Evolutionary conservation across 2,888 invertebrate species (phyloP), one percentile per base, ranked within the genome.

Genomic region (Falcaria lacertinaria): DNA sequence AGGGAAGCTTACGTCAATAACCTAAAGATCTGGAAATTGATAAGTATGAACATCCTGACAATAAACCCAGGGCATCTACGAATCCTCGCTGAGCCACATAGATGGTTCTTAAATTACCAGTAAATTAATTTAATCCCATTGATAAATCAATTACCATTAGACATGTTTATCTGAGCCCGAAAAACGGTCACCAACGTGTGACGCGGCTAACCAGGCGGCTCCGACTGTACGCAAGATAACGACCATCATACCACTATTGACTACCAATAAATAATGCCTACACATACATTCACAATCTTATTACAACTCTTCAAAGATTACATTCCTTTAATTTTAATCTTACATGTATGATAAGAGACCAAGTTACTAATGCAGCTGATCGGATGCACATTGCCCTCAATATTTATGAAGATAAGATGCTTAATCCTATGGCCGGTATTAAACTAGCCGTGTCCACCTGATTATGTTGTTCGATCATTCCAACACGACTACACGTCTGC

Each of bases 231-330:
- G 22, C 34, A 15, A 41, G 41, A 44, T 40, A 34, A 42, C 45
- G 52, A 46, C 54, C 42, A 60, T 58, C 58, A 44, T 45, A 47
- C 16, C 32, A 8, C 41, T 48, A 60, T 60, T 58, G 50, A 37
- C 54, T 52, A 58, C 56, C 52, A 60, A 54, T 54, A 52, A 52
- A 47, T 44, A 43, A 33, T 45, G 44, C 51, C 53, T 48, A 41
- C 33, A 37, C 33, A 37, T 49, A 38, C 42, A 33, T 40, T 48
- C 4, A 16, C 37, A 58, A 60, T 52, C 58, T 48, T 47, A 53
- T 50, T 48, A 38, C 17, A 38, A 32, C 42, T 33, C 44, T 45
- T 39, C 50, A 36, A 44, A 42, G 47, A 46, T 48, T 51, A 56
- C 48, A 60, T 51, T 60, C 50, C 34, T 15, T 15, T 25, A 37